Conservation (phyloP, 2,888 invertebrate genomes). For the Eristalinus sepulchralis region DNA sequence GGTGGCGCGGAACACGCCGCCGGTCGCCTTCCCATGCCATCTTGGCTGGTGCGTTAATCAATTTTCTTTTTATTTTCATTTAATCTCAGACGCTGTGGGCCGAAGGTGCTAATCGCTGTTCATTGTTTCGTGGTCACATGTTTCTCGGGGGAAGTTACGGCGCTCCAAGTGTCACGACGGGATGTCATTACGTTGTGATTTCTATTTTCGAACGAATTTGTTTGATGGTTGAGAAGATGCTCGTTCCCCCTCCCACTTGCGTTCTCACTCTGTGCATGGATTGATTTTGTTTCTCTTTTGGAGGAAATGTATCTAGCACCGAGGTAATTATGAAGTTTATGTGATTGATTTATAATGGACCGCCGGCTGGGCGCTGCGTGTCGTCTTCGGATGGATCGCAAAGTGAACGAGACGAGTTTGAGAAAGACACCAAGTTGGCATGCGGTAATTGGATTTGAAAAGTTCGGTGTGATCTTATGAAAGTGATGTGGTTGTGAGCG, state of each 20-base stretch:
- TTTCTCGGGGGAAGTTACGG: neutral
- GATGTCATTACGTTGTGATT: slow-evolving; percentile 14
- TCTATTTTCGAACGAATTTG: slow-evolving; percentile 24
- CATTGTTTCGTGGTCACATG: slow-evolving; percentile 12
- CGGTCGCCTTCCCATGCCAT: neutral
- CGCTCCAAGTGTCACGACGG: neutral
- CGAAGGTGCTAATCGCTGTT: slow-evolving; percentile 31
- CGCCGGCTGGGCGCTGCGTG: slow-evolving; percentile 27
- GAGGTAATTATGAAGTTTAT: slow-evolving; percentile 36
- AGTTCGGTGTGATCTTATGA: neutral
- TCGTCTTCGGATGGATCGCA: neutral
- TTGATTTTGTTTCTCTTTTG: neutral
- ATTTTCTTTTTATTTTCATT: slow-evolving; percentile 29
- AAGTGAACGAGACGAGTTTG: slow-evolving; percentile 8
- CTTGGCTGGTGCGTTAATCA: neutral
- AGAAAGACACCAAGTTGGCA: slow-evolving; percentile 37
- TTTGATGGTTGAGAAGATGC: neutral
- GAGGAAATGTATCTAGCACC: neutral
- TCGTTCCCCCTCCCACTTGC: neutral
- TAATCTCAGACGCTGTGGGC: slow-evolving; percentile 1
- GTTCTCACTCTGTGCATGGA: neutral
- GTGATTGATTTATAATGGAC: slow-evolving; percentile 51
- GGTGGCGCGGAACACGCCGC: neutral
- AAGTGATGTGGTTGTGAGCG: neutral
- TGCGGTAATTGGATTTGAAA: slow-evolving; percentile 42